Conservation (phyloP, 2,888 invertebrate species). For the Tortrix viridana region DNA sequence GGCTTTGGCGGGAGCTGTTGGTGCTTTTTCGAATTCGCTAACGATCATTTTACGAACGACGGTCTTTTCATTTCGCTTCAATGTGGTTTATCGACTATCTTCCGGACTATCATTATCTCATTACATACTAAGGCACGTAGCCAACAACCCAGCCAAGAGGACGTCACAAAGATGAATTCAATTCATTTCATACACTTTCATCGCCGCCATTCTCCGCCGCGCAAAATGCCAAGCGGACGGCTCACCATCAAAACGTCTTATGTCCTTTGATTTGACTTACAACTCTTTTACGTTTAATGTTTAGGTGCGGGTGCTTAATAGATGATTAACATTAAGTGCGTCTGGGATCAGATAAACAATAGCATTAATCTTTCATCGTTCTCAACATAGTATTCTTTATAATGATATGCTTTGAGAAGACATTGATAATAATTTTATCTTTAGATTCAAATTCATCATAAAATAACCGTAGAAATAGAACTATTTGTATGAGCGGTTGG, state of each 20-base stretch:
- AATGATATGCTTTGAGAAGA: no score
- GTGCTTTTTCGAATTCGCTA: no score
- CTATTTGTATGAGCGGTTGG: no score
- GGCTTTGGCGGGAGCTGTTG: no score
- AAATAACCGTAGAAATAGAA: no score
- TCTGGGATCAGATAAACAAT: slow-evolving; percentile 6
- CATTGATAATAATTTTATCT: no score
- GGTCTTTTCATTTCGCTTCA: not conserved
- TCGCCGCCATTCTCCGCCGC: slow-evolving; percentile 21
- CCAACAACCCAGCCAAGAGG: slow-evolving; percentile 23
- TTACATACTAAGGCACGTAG: slow-evolving; percentile 13
- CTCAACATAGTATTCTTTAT: not conserved
- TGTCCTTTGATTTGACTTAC: not conserved
- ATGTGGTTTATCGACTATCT: not conserved
- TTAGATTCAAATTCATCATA: no score
- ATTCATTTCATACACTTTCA: slow-evolving; percentile 33
- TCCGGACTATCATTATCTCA: not conserved
- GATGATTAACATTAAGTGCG: not conserved
- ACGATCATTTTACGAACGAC: no score
- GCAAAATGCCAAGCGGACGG: slow-evolving; percentile 5
- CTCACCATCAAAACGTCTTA: not conserved
- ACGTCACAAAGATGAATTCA: slow-evolving; percentile 22
- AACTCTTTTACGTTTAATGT: not conserved
- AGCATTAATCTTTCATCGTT: not conserved
- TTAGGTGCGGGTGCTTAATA: not conserved